Conservation (phyloP, 2,888 invertebrate species). For the Caenorhabditis japonica region DNA sequence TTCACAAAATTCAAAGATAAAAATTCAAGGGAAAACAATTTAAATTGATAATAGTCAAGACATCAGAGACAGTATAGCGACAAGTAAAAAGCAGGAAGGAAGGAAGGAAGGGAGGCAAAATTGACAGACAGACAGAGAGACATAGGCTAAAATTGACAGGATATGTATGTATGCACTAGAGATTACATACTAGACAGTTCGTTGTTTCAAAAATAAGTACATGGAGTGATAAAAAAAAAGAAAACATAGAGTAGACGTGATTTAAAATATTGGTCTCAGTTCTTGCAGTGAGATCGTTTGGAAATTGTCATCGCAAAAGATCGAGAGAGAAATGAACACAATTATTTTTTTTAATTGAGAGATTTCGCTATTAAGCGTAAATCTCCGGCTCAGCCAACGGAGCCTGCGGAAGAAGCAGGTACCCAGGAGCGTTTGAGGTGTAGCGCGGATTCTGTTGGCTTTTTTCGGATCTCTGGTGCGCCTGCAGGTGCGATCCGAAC, state of each 20-base stretch:
- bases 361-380: conserved; percentile 45
- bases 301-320: conserved; percentile 30
- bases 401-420: conserved; percentile 75
- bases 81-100: conserved; percentile 2
- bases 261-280: no score
- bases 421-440: conserved; percentile 74
- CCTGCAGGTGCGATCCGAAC: conserved; percentile 71
- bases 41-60: background rate
- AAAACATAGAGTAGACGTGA: no score
- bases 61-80: background rate
- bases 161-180: conserved; percentile 6
- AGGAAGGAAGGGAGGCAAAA: conserved; percentile 22
- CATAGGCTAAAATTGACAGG: conserved; percentile 15
- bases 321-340: conserved; percentile 8
- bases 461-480: conserved; percentile 41
- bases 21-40: no score
- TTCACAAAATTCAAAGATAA: conserved; percentile 33
- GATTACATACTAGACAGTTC: background rate
- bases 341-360: no score
- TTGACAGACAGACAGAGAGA: conserved; percentile 4
- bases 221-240: background rate
- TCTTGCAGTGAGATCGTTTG: conserved; percentile 36
- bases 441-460: conserved; percentile 66
- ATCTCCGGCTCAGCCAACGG: conserved; percentile 73
- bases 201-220: background rate